Evolutionary conservation across 2,113 vertebrate species (phyloP), one percentile per base, ranked within the genome.

Genomic region (Ellobius talpinus): DNA sequence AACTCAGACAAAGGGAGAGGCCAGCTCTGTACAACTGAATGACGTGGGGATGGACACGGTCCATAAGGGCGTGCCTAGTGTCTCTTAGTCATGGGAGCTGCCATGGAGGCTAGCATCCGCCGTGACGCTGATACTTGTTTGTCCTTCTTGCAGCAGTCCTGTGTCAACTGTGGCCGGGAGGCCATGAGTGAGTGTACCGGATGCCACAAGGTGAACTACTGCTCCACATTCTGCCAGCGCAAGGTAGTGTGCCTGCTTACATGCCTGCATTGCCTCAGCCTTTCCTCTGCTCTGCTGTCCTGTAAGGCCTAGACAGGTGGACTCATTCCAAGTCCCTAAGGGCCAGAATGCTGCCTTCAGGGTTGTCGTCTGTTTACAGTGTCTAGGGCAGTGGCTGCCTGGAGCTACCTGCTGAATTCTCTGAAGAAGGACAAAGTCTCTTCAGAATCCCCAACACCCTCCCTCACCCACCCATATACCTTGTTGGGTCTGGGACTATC

Each of bases 161-260:
- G 99, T 0, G 99, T 99, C 93, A 99, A 99, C 98, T 99, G 99
- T 0, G 99, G 99, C 1, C 99, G 99, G 0, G 99, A 99, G 93
- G 99, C 99, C 1, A 99, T 99, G 86, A 99, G 98, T 0, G 99
- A 99, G 98, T 99, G 99, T 93, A 99, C 99, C 0, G 99, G 99
- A 47, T 99, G 99, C 96, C 99, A 99, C 96, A 99, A 99, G 92
- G 99, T 99, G 98, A 99, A 99, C 99, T 99, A 99, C 99, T 99
- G 99, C 98, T 99, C 99, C 90, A 99, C 99, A 0, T 99, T 99
- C 98, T 99, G 99, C 97, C 99, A 99, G 98, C 98, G 99, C 74
- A 99, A 99, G 99, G 99, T 99, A 98, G 13, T 0, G 65, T 45
- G 19, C 8, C 85, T 5, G 36, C 11, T 47, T 12, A 6, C 65